Base-by-base conservation (phyloP, 1,140 invertebrate genomes). In the Euwallacea fornicatus region DNA sequence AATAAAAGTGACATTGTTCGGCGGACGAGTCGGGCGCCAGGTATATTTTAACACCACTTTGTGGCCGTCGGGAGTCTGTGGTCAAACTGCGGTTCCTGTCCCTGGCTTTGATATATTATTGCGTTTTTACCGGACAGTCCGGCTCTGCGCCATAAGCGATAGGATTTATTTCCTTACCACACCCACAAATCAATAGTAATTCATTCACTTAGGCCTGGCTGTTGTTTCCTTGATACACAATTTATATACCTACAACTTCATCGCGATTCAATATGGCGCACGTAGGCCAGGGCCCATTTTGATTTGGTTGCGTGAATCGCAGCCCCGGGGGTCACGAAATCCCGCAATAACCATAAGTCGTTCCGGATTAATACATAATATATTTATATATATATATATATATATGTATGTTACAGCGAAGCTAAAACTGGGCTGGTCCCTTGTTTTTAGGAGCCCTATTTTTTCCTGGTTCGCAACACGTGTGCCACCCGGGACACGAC, bases 1-100 rank as follows among this genome's bases (percentile, higher is more conserved):
- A 77, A 79, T 79, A 79, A 79, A 79, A 79, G 73, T 79, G 76
- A 79, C 75, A 77, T 76, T 76, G 75, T 79, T 71, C 72, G 71
- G 70, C 71, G 75, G 59, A 33, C 59, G 73, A 69, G 74, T 67
- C 69, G 71, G 75, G 74, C 74, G 76, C 75, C 76, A 77, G 76
- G 76, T 77, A 78, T 75, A 76, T 74, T 66, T 75, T 73, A 71
- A 74, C 75, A 73, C 44, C 72, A 66, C 70, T 74, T 68, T 71
- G 69, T 67, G 66, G 53, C 65, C 50, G 42, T 42, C 61, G 21
- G 53, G 68, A 55, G 21, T 33, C 21, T 33, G 21, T 33, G 21
- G 21, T 33, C 15, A 66, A 46, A 56, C 69, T 70, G 62, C 63
- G 33, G 68, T 70, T 70, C 42, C 58, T 42, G 50, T 54, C 55